A percentile compares a stretch with the other conserved stretches of the same genome.
Evolutionary conservation across 2,113 vertebrate species (phyloP).

Genomic region (Mobula hypostoma): DNA sequence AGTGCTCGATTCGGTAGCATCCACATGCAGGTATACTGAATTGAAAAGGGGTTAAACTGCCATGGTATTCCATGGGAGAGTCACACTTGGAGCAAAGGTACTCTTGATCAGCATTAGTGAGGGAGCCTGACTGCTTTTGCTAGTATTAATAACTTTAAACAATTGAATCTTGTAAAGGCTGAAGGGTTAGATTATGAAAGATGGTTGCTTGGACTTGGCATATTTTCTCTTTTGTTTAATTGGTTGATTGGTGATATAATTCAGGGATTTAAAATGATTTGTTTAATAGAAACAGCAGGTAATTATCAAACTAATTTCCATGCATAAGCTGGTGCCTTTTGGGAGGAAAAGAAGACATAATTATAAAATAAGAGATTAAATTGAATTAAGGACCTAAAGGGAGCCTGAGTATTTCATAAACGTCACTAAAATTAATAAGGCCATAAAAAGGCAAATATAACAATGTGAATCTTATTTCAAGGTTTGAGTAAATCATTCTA

Average conservation of each 20-base stretch:
- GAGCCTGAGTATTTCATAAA: no score
- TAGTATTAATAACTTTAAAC: not conserved
- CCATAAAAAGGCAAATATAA: no score
- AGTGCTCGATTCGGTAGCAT: no score
- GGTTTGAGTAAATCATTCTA: not conserved
- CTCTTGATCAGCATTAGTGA: not conserved
- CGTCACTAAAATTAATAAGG: no score
- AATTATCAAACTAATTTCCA: not conserved
- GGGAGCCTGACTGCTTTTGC: not conserved
- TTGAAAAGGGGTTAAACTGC: no score
- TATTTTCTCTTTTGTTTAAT: not conserved
- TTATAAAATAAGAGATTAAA: no score
- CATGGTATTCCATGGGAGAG: not conserved
- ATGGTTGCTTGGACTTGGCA: not conserved
- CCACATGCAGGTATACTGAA: no score
- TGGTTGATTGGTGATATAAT: not conserved
- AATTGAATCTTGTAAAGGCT: not conserved
- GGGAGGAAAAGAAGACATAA: not conserved
- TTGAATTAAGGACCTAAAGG: no score
- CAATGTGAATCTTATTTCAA: not conserved
- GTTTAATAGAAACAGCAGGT: not conserved
- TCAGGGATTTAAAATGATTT: not conserved
- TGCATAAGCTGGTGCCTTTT: not conserved
- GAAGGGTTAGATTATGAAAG: not conserved
- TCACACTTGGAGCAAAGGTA: not conserved